A percentile compares a stretch with the other conserved stretches of the same genome.
Conservation (phyloP, 2,113 vertebrate genomes). For the Cacatua alba region DNA sequence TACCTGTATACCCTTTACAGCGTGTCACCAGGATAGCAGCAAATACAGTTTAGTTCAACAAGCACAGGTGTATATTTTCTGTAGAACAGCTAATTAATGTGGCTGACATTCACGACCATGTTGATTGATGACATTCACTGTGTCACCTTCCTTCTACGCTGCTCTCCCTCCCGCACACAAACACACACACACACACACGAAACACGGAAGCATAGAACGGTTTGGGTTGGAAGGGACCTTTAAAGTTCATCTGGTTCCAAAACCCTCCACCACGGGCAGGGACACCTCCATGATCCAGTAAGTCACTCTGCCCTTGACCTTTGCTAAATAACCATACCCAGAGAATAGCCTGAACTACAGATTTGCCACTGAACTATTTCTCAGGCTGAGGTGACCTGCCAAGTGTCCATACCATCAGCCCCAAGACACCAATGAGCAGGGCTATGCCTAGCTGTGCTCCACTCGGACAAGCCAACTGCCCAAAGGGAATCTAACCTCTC, state of each 20-base stretch:
- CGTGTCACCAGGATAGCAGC: background rate
- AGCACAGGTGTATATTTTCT: background rate
- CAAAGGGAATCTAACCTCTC: background rate
- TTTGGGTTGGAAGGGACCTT: background rate
- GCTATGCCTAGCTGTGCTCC: background rate
- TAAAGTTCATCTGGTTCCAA: background rate
- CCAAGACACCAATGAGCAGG: background rate
- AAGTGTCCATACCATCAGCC: background rate
- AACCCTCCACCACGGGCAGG: background rate
- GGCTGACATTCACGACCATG: background rate
- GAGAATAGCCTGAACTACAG: background rate
- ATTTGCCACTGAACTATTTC: background rate
- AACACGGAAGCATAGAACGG: background rate
- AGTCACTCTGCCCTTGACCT: constrained; percentile 13
- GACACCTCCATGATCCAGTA: background rate
- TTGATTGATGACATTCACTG: background rate
- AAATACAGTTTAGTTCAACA: background rate
- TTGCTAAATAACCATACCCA: background rate
- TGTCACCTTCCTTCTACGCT: background rate
- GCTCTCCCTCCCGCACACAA: background rate
- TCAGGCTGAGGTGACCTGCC: background rate
- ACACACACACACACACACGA: background rate
- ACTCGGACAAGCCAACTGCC: background rate
- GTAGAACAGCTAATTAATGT: background rate
- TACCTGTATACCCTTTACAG: background rate